Evolutionary conservation across 2,113 vertebrate species (phyloP).

Genomic region (Oceanodroma tethys): DNA sequence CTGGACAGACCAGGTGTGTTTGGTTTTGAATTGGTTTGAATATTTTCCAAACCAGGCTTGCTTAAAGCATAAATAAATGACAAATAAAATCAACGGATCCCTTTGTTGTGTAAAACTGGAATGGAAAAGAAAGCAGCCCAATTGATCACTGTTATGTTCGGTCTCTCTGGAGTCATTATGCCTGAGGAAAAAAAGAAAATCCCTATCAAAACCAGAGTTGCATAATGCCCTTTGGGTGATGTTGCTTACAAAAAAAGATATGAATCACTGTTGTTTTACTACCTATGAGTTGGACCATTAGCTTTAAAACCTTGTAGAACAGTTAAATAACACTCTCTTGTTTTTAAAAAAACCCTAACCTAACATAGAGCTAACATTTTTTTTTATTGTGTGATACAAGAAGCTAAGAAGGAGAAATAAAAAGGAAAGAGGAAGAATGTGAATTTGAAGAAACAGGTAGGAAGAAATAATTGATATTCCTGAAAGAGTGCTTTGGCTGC

Average conservation of each 20-base stretch:
- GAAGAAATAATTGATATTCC: neutral
- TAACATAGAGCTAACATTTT: neutral
- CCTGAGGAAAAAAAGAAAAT: constrained; percentile 14
- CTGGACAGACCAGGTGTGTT: neutral
- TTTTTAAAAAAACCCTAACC: neutral
- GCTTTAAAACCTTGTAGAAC: constrained; percentile 6
- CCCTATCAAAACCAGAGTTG: neutral
- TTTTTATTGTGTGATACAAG: neutral
- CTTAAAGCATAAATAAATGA: constrained; percentile 9
- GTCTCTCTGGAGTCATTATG: constrained; percentile 23
- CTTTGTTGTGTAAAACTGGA: constrained; percentile 6
- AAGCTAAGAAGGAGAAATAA: neutral
- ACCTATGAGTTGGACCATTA: neutral
- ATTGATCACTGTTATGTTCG: neutral
- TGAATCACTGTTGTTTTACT: constrained; percentile 15
- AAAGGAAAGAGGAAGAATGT: neutral
- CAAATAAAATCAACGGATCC: neutral
- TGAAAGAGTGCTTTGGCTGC: neutral
- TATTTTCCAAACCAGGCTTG: constrained; percentile 5
- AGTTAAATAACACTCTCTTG: neutral
- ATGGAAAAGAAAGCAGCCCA: neutral
- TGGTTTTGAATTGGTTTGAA: no score
- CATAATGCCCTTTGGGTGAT: neutral
- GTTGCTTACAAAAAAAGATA: constrained; percentile 14
- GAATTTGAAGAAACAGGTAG: neutral